Percentiles rank a stretch among this genome's conserved stretches.
phyloP scores from a whole-genome alignment of 2,888 invertebrate species.

The Busseola fusca region DNA sequence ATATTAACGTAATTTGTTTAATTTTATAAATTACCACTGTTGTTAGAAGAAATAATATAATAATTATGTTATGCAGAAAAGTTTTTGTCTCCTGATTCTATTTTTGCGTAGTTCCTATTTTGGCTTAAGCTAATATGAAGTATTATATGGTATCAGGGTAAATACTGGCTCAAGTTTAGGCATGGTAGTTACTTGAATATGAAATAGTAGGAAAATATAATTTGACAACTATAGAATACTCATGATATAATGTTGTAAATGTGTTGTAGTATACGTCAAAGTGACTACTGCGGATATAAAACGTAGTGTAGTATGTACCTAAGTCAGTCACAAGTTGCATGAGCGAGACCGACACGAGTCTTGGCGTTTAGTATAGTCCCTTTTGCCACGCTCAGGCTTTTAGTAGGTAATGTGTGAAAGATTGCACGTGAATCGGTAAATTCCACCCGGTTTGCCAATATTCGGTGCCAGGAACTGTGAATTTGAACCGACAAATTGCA shows the following conservation, averaged over 20 bases:
- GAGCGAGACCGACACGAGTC: background rate
- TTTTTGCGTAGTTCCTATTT: constrained; percentile 36
- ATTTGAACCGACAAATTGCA: background rate
- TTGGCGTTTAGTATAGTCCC: background rate
- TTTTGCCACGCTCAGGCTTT: background rate
- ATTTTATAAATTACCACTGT: constrained; percentile 18
- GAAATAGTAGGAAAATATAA: constrained; percentile 45
- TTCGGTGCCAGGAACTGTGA: background rate
- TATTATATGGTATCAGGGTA: constrained; percentile 39
- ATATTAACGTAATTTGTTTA: constrained; percentile 11
- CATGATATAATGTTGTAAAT: constrained; percentile 5
- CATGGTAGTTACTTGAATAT: constrained; percentile 31
- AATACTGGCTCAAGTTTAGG: constrained; percentile 29
- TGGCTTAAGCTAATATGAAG: constrained; percentile 28
- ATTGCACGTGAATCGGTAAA: background rate
- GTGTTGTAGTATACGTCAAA: background rate
- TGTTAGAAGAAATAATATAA: constrained; percentile 5
- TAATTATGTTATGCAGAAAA: constrained; percentile 24
- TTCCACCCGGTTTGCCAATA: background rate
- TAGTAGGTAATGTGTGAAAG: background rate
- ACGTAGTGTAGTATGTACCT: too few species aligned
- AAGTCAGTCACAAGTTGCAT: constrained; percentile 8
- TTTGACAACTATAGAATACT: constrained; percentile 27
- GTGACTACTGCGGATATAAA: background rate
- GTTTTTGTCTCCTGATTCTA: constrained; percentile 11